Conservation (phyloP, 2,888 invertebrate genomes). For the Coenonympha glycerion region DNA sequence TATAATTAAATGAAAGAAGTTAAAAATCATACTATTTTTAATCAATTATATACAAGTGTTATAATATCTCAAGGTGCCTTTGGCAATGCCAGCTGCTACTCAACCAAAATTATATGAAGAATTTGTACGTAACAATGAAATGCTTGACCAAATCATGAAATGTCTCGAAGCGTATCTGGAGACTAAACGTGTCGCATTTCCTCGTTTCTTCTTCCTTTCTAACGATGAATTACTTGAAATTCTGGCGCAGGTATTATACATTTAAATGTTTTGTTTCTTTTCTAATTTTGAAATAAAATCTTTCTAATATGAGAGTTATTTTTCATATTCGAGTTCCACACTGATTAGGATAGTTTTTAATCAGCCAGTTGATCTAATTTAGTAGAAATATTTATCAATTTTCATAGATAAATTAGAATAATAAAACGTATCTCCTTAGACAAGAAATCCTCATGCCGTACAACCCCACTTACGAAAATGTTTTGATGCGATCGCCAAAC, state of each 20-base stretch:
- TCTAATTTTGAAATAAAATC: background rate
- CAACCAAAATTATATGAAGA: constrained; percentile 82
- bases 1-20: too few relatives aligned
- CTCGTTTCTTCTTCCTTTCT: constrained; percentile 91
- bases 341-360: too few relatives aligned
- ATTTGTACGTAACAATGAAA: constrained; percentile 82
- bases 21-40: too few relatives aligned
- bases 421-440: constrained; percentile 74
- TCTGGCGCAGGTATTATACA: constrained; percentile 89
- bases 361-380: too few relatives aligned
- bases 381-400: too few relatives aligned
- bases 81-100: constrained; percentile 88
- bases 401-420: too few relatives aligned
- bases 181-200: constrained; percentile 90
- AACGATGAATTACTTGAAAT: constrained; percentile 94
- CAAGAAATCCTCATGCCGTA: constrained; percentile 90
- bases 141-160: constrained; percentile 91
- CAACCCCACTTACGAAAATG: constrained; percentile 93
- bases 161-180: constrained; percentile 93
- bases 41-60: too few relatives aligned
- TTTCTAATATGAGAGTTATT: background rate
- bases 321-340: too few relatives aligned
- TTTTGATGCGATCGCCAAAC: constrained; percentile 86
- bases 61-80: too few relatives aligned
- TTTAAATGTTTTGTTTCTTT: too few relatives aligned